Evolutionary conservation across 2,113 vertebrate species (phyloP).

Genomic region (Gopherus flavomarginatus): DNA sequence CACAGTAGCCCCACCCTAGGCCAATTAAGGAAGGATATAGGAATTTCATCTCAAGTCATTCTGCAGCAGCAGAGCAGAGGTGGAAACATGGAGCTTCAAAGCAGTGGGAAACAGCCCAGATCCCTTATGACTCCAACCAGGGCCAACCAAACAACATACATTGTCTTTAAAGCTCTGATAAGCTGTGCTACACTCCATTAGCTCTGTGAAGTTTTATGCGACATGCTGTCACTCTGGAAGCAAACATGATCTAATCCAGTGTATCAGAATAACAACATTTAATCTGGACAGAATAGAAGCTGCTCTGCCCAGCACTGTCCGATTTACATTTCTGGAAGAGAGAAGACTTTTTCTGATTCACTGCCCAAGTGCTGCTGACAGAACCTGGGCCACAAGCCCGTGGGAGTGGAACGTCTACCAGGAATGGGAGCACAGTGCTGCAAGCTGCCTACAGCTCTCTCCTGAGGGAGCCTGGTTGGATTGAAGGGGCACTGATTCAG

Average conservation of each 20-base stretch:
- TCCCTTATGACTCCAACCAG: background rate
- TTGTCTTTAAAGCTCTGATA: background rate
- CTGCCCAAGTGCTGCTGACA: background rate
- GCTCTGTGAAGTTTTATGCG: background rate
- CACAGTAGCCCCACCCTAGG: background rate
- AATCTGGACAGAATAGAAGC: background rate
- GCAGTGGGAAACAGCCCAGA: background rate
- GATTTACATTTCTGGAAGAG: background rate
- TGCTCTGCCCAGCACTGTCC: background rate
- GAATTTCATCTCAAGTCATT: background rate
- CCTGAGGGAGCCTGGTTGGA: background rate
- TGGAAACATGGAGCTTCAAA: background rate
- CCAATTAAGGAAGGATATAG: background rate
- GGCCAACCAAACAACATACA: background rate
- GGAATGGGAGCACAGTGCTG: accelerated
- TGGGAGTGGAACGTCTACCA: background rate
- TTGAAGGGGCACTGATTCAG: background rate
- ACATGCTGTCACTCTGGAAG: background rate
- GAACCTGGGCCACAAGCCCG: background rate
- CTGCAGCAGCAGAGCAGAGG: background rate
- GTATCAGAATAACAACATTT: background rate
- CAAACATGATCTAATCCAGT: background rate
- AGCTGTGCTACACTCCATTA: background rate
- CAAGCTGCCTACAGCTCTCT: background rate
- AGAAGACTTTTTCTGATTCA: background rate